Evolutionary conservation across 2,888 invertebrate species (phyloP).

Genomic region (Chydorus sphaericus): DNA sequence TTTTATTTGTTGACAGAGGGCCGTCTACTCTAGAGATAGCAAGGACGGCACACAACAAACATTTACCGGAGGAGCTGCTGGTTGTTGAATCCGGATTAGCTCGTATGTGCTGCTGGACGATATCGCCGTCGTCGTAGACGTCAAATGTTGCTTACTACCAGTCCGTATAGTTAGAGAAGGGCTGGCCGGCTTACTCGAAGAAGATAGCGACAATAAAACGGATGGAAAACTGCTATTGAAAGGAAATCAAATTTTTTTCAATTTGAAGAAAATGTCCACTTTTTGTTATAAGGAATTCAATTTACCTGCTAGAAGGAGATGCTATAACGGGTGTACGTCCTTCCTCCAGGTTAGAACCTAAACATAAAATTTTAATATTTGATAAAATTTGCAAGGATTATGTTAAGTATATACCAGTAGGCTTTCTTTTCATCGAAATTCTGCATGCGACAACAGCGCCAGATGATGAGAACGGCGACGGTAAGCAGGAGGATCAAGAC

Average conservation of each 20-base stretch:
- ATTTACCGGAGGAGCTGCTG: too few relatives aligned
- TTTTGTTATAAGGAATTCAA: not conserved
- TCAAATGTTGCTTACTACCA: too few relatives aligned
- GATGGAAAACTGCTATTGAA: not conserved
- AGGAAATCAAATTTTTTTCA: not conserved
- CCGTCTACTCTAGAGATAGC: too few relatives aligned
- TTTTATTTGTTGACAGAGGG: too few relatives aligned
- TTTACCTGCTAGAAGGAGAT: not conserved
- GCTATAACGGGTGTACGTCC: not conserved
- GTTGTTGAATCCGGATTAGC: too few relatives aligned
- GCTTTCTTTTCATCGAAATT: conserved; percentile 6
- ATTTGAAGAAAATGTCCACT: not conserved
- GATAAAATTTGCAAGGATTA: not conserved
- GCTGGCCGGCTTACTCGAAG: too few relatives aligned
- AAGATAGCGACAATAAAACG: not conserved
- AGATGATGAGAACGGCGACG: conserved; percentile 6
- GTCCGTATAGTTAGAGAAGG: too few relatives aligned
- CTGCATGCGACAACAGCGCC: conserved; percentile 10
- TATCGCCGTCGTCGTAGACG: too few relatives aligned
- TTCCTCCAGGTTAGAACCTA: not conserved
- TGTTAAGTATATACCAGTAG: not conserved
- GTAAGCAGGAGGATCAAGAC: conserved; percentile 8
- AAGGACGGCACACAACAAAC: too few relatives aligned
- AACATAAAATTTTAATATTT: not conserved
- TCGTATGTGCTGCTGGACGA: too few relatives aligned